Evolutionary conservation across 2,888 invertebrate species (phyloP).

Genomic region (Empis stercorea): DNA sequence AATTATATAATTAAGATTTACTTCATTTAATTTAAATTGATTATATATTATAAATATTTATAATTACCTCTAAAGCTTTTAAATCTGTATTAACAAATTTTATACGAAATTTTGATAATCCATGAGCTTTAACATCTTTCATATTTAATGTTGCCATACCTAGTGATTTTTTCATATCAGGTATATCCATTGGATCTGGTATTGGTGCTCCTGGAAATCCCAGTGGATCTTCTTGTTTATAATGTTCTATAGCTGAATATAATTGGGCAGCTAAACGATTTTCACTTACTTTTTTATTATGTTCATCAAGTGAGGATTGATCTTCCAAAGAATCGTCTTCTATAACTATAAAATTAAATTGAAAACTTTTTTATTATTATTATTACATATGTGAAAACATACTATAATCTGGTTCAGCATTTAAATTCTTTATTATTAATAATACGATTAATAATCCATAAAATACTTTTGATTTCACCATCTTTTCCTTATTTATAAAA

Average conservation of each 20-base stretch:
- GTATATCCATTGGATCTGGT: constrained; percentile 69
- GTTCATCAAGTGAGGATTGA: constrained; percentile 18
- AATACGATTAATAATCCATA: too few species aligned
- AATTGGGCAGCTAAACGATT: constrained; percentile 61
- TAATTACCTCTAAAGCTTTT: constrained; percentile 54
- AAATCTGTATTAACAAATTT: constrained; percentile 57
- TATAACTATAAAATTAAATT: constrained; percentile 1
- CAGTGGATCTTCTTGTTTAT: constrained; percentile 64
- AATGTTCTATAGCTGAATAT: constrained; percentile 57
- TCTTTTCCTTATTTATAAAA: too few species aligned
- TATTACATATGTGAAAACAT: too few species aligned
- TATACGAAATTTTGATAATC: constrained; percentile 66
- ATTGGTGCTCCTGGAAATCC: constrained; percentile 68
- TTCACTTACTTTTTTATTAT: constrained; percentile 39
- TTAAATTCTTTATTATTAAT: too few species aligned
- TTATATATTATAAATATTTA: too few species aligned
- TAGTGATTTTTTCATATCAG: constrained; percentile 59
- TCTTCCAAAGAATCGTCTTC: constrained; percentile 11
- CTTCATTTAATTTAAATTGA: too few species aligned
- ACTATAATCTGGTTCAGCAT: too few species aligned
- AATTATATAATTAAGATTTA: neutral
- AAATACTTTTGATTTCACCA: too few species aligned
- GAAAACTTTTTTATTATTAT: too few species aligned
- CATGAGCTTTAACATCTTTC: constrained; percentile 56
- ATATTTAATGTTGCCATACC: constrained; percentile 57